Evolutionary conservation across 2,113 vertebrate genomes (phyloP).

Genomic region (Meriones unguiculatus): DNA sequence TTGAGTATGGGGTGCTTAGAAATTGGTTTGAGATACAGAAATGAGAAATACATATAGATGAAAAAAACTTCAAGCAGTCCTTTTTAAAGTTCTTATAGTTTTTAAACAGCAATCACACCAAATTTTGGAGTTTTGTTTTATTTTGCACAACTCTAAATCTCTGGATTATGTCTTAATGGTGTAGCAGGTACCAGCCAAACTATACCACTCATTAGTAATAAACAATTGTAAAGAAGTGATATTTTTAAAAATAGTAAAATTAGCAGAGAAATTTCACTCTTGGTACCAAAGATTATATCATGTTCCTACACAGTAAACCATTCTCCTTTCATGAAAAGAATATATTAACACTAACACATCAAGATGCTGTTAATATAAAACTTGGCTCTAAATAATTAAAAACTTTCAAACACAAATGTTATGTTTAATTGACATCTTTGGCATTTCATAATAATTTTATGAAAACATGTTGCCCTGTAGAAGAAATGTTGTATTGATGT

Average conservation of each 20-base stretch:
- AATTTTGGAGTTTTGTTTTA: conserved; percentile 54
- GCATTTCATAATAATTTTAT: conserved; percentile 51
- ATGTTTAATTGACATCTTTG: conserved; percentile 68
- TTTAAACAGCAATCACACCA: conserved; percentile 58
- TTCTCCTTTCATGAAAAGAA: conserved; percentile 78
- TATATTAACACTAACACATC: conserved; percentile 67
- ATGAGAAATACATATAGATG: conserved; percentile 61
- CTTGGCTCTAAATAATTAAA: conserved; percentile 53
- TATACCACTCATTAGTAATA: conserved; percentile 42
- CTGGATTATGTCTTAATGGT: conserved; percentile 12
- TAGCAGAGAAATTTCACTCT: conserved; percentile 84
- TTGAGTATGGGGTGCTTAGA: conserved; percentile 74
- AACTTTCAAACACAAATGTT: conserved; percentile 53
- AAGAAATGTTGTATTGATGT: conserved; percentile 44
- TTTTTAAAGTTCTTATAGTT: conserved; percentile 67
- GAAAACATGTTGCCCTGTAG: conserved; percentile 52
- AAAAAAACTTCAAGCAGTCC: conserved; percentile 63
- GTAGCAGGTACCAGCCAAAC: conserved; percentile 53
- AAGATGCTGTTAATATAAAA: conserved; percentile 78
- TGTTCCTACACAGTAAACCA: conserved; percentile 72
- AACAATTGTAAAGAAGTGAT: conserved; percentile 68
- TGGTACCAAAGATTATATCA: conserved; percentile 90
- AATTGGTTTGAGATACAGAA: conserved; percentile 59
- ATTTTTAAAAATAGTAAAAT: conserved; percentile 72
- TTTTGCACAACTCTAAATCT: conserved; percentile 70